Base-by-base conservation (phyloP, 1,140 invertebrate genomes). In the Philotrypesis tridentata region DNA sequence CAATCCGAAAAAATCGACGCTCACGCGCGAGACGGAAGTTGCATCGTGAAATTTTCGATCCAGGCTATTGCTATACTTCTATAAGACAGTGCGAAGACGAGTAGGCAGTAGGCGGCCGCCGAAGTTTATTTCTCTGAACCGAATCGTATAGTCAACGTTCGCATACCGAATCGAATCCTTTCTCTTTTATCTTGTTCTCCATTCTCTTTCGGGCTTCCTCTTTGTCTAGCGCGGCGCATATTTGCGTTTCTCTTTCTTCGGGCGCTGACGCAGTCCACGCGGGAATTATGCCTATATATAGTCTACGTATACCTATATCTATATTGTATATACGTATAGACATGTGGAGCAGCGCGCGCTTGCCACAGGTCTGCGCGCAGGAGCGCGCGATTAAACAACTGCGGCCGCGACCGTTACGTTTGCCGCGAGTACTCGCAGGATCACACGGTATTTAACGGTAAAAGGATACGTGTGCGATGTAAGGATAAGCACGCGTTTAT, bases 241-340 rank as follows among this genome's bases (percentile, higher is more conserved):
- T 72, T 79, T 60, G 55, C 68, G 33, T 79, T 79, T 79, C 78
- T 72, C 68, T 79, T 79, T 72, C 78, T 40, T 73, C 71, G 65
- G n/a, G 79, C 37, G 74, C 67, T 82, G 80, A 84, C 70, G 81
- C 78, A 83, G 81, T 70, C 48, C 25, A 9, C 33, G 33, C 33
- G 3, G 4, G 4, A 37, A 37, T n/a, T n/a, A 37, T 37, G 9
- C 4, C 9, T 37, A 37, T 9, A n/a, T n/a, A n/a, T n/a, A n/a
- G n/a, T n/a, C n/a, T n/a, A n/a, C n/a, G n/a, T n/a, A n/a, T n/a
- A n/a, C n/a, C n/a, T n/a, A n/a, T n/a, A n/a, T n/a, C n/a, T n/a
- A n/a, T n/a, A n/a, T n/a, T n/a, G n/a, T n/a, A n/a, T n/a, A n/a
- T n/a, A n/a, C n/a, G n/a, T n/a, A 43, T 40, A 8, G 8, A 40